These are phyloP conservation scores for Pristionchus arcanus DNA, from an alignment of 2,888 invertebrate species.

Conservation along the genomic window DNA sequence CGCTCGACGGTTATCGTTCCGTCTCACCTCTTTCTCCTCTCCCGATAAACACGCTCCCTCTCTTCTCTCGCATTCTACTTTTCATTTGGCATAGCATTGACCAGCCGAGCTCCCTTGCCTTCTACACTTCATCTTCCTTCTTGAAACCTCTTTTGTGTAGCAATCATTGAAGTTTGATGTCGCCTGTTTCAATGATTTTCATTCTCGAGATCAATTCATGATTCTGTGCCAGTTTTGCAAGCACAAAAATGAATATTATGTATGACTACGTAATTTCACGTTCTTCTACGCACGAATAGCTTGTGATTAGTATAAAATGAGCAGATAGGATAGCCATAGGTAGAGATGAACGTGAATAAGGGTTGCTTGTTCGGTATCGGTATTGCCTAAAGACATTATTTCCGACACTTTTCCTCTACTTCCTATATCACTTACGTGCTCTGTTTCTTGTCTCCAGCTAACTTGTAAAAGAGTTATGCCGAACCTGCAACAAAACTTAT, in stretches of 20 bases:
- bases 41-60: background rate
- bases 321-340: background rate
- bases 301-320: background rate
- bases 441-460: too few species aligned
- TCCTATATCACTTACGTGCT: too few species aligned
- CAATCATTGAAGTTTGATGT: background rate
- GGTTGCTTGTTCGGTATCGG: too few species aligned
- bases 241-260: background rate
- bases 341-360: too few species aligned
- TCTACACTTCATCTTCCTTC: background rate
- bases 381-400: too few species aligned
- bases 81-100: background rate
- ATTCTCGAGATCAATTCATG: background rate
- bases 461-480: too few species aligned
- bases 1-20: background rate
- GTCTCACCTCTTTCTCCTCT: background rate
- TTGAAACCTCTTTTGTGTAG: background rate
- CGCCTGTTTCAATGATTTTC: background rate
- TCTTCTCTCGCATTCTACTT: background rate
- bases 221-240: background rate
- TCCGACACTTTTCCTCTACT: too few species aligned
- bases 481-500: too few species aligned
- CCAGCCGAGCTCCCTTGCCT: background rate
- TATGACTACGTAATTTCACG: background rate
- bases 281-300: background rate